phyloP scores from a whole-genome alignment of 2,113 vertebrate species.

The Pseudonaja textilis region DNA sequence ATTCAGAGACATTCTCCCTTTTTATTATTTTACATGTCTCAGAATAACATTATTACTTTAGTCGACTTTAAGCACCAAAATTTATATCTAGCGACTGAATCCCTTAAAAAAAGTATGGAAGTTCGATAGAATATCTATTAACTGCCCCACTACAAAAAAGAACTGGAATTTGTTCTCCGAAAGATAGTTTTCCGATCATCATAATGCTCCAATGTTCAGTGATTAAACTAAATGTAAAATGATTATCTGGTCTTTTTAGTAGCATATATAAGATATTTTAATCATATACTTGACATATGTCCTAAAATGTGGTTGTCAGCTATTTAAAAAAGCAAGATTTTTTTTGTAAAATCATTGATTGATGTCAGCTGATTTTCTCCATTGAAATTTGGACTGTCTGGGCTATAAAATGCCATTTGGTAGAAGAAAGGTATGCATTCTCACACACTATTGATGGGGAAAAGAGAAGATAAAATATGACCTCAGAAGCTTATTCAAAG shows the following conservation, averaged over 20 bases:
- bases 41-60: neutral
- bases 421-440: constrained; percentile 23
- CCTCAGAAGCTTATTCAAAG: constrained; percentile 59
- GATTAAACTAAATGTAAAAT: neutral
- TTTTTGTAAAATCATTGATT: constrained; percentile 1
- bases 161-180: neutral
- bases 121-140: neutral
- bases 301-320: constrained; percentile 7
- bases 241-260: neutral
- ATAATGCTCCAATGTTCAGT: neutral
- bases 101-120: neutral
- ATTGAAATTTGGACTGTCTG: neutral
- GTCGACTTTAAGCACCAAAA: neutral
- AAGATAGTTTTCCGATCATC: neutral
- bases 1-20: neutral
- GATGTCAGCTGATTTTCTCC: constrained; percentile 2
- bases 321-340: constrained; percentile 16
- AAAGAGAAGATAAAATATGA: constrained; percentile 51
- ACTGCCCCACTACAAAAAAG: neutral
- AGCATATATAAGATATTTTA: neutral
- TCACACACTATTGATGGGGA: constrained; percentile 25
- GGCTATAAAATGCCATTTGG: constrained; percentile 21
- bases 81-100: neutral
- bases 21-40: neutral
- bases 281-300: neutral